Conservation (phyloP, 2,888 invertebrate genomes). For the Drosophila ezoana region DNA sequence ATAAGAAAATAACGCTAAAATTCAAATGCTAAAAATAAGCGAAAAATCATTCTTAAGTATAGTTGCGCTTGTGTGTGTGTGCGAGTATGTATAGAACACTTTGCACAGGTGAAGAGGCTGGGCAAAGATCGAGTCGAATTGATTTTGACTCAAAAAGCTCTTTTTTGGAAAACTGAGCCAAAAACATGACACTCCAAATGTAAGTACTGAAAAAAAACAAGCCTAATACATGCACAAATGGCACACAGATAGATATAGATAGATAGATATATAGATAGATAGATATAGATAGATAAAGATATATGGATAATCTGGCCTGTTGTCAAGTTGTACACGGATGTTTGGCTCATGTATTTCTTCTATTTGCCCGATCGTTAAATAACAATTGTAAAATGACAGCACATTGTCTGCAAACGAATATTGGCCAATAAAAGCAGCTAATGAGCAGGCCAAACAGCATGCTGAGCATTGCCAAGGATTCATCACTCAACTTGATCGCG, state of each 20-base stretch:
- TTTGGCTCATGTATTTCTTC: slow-evolving; percentile 5
- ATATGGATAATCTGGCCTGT: slow-evolving; percentile 25
- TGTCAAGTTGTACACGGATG: slow-evolving; percentile 34
- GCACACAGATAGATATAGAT: neutral
- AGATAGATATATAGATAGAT: slow-evolving; percentile 10
- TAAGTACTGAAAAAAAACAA: slow-evolving; percentile 15
- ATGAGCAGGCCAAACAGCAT: slow-evolving; percentile 43
- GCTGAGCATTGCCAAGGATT: slow-evolving; percentile 74
- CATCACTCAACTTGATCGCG: slow-evolving; percentile 55
- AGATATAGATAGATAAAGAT: neutral
- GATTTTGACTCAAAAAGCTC: slow-evolving; percentile 55
- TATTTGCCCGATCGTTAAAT: slow-evolving; percentile 64
- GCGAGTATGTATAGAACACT: slow-evolving; percentile 25
- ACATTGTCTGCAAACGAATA: slow-evolving; percentile 51
- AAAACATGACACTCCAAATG: slow-evolving; percentile 30
- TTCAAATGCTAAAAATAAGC: slow-evolving; percentile 81
- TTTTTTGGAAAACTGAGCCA: slow-evolving; percentile 68
- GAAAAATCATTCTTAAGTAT: slow-evolving; percentile 71
- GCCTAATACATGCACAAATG: neutral
- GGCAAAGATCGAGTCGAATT: slow-evolving; percentile 33
- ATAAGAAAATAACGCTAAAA: slow-evolving; percentile 53
- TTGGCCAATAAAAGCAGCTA: slow-evolving; percentile 40
- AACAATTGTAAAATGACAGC: slow-evolving; percentile 75
- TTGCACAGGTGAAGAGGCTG: slow-evolving; percentile 64
- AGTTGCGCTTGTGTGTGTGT: slow-evolving; percentile 19